Conservation (phyloP, 2,888 invertebrate species). For the Erebia epiphron region DNA sequence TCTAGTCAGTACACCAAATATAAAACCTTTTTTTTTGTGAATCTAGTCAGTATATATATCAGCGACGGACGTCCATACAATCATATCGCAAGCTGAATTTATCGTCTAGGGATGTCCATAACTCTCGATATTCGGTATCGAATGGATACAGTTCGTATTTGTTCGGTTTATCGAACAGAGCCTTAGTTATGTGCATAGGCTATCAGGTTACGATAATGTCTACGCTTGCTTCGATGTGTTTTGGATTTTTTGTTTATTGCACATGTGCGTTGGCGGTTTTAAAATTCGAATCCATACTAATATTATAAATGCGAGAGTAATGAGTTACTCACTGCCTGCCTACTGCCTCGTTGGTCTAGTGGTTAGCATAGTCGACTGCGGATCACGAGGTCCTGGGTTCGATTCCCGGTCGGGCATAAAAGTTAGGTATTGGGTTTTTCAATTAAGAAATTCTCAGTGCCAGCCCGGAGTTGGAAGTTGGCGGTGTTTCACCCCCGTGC, state of each 20-base stretch:
- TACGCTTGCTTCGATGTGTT: constrained; percentile 51
- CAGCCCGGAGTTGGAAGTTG: too few relatives aligned
- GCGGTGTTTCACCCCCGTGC: too few relatives aligned
- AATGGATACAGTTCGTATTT: constrained; percentile 70
- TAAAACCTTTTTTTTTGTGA: too few relatives aligned
- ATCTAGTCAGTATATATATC: neutral
- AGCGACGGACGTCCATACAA: constrained; percentile 33
- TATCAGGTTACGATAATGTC: constrained; percentile 72
- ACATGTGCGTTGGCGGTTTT: constrained; percentile 26
- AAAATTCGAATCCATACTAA: constrained; percentile 20
- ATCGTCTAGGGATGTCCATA: constrained; percentile 41
- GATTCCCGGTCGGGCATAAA: too few relatives aligned
- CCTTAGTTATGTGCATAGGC: constrained; percentile 64
- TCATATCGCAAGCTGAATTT: constrained; percentile 44
- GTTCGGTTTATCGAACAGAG: constrained; percentile 70
- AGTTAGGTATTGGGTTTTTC: too few relatives aligned
- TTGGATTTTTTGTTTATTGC: constrained; percentile 49
- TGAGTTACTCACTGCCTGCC: too few relatives aligned
- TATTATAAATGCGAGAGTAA: too few relatives aligned
- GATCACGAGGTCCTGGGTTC: too few relatives aligned
- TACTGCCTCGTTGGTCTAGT: too few relatives aligned
- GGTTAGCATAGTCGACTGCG: too few relatives aligned
- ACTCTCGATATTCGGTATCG: constrained; percentile 63
- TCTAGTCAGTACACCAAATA: too few relatives aligned
- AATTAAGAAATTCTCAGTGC: too few relatives aligned